These are phyloP conservation scores for Macrobrachium rosenbergii DNA, from an alignment of 1,140 invertebrate species.

Conservation along the genomic window DNA sequence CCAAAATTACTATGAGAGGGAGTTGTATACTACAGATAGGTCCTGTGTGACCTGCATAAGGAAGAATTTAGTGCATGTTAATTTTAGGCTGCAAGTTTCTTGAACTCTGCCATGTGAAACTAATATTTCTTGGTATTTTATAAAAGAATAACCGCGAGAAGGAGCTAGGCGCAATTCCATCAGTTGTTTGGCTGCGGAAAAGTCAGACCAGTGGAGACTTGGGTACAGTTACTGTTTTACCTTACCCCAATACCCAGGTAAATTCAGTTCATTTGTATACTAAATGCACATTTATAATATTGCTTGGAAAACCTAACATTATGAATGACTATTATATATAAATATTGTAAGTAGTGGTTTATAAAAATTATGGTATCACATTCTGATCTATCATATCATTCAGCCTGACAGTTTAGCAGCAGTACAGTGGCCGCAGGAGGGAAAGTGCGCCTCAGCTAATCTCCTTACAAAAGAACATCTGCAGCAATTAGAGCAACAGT, in stretches of 20 bases:
- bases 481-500: constrained; percentile 29
- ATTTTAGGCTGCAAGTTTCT: too few species aligned
- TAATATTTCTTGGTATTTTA: neutral
- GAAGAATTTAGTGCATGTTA: too few species aligned
- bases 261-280: neutral
- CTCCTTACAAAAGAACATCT: constrained; percentile 28
- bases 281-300: too few species aligned
- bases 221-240: neutral
- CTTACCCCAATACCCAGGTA: constrained; percentile 45
- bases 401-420: neutral
- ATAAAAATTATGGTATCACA: too few species aligned
- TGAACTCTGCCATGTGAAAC: too few species aligned
- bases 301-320: too few species aligned
- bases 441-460: neutral
- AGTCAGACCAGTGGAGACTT: constrained; percentile 35
- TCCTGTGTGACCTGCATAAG: too few species aligned
- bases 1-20: too few species aligned
- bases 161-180: constrained; percentile 22
- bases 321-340: neutral
- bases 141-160: constrained; percentile 32
- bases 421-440: neutral
- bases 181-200: constrained; percentile 41
- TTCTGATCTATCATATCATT: neutral
- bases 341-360: neutral
- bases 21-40: too few species aligned